These are phyloP conservation scores for Molossus molossus DNA, from an alignment of 2,797 vertebrate species.

Conservation along the genomic window DNA sequence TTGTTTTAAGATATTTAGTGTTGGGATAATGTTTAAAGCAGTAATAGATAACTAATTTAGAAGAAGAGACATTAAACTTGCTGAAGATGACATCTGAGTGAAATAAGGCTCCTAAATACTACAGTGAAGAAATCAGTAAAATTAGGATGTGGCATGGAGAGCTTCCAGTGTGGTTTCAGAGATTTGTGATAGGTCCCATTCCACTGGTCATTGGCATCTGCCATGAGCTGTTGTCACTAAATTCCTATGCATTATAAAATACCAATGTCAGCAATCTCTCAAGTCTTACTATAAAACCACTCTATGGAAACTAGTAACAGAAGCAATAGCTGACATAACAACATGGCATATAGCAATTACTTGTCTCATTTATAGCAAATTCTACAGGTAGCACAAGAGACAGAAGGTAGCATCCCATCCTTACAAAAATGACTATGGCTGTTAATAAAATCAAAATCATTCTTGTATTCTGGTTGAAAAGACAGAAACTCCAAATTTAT, in stretches of 20 bases:
- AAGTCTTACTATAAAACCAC: slow-evolving; percentile 45
- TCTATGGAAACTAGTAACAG: slow-evolving; percentile 50
- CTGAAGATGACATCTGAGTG: background rate
- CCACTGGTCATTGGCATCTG: background rate
- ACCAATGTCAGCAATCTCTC: slow-evolving; percentile 13
- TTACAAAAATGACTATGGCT: slow-evolving; percentile 14
- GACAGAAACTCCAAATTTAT: slow-evolving; percentile 49
- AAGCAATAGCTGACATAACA: slow-evolving; percentile 30
- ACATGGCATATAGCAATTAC: background rate
- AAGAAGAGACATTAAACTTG: background rate
- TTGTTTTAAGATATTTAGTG: background rate
- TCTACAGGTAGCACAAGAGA: background rate
- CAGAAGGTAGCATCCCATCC: background rate
- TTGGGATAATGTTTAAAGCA: background rate
- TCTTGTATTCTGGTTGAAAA: slow-evolving; percentile 31
- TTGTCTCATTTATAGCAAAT: slow-evolving; percentile 51
- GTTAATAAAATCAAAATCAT: slow-evolving; percentile 57
- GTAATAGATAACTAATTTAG: slow-evolving; percentile 25
- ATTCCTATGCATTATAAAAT: slow-evolving; percentile 31
- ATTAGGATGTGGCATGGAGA: background rate
- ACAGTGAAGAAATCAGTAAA: background rate
- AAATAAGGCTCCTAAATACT: slow-evolving; percentile 19
- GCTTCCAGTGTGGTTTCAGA: background rate
- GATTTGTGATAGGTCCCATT: slow-evolving; percentile 48
- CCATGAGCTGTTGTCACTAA: slow-evolving; percentile 29